A percentile compares a stretch with the other conserved stretches of the same genome.
These are phyloP conservation scores for Stegana nigrithorax DNA, from an alignment of 2,888 invertebrate species.

Conservation along the genomic window DNA sequence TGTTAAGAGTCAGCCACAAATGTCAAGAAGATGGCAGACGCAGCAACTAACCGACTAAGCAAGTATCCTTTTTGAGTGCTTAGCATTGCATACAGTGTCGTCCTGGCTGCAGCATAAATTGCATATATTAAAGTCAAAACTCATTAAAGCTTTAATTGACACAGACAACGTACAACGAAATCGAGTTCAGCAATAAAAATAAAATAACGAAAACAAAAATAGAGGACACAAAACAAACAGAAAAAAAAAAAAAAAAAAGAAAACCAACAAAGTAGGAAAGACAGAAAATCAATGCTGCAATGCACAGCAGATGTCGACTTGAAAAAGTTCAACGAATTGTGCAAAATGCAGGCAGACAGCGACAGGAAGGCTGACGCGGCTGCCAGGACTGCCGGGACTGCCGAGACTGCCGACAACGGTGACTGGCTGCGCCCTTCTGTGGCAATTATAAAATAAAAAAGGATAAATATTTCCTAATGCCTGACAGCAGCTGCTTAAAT, in stretches of 20 bases:
- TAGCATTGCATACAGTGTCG: slow-evolving; percentile 26
- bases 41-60: too few species aligned
- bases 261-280: too few species aligned
- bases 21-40: too few species aligned
- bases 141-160: not conserved
- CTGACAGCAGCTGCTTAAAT: slow-evolving; percentile 42
- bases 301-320: not conserved
- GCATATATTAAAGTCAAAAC: not conserved
- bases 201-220: too few species aligned
- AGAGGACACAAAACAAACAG: too few species aligned
- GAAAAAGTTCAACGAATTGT: slow-evolving; percentile 9
- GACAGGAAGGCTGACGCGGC: too few species aligned
- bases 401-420: slow-evolving; percentile 20
- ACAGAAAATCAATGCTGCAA: not conserved
- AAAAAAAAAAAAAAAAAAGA: too few species aligned
- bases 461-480: slow-evolving; percentile 52
- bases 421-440: not conserved
- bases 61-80: too few species aligned
- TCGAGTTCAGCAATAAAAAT: not conserved
- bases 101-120: slow-evolving; percentile 52
- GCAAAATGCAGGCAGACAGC: slow-evolving; percentile 13
- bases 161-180: slow-evolving; percentile 1
- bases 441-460: slow-evolving; percentile 25
- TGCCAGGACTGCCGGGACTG: slow-evolving; percentile 8
- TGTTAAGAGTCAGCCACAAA: too few species aligned